Evolutionary conservation across 2,113 vertebrate genomes (phyloP).

Genomic region (Melozone crissalis): DNA sequence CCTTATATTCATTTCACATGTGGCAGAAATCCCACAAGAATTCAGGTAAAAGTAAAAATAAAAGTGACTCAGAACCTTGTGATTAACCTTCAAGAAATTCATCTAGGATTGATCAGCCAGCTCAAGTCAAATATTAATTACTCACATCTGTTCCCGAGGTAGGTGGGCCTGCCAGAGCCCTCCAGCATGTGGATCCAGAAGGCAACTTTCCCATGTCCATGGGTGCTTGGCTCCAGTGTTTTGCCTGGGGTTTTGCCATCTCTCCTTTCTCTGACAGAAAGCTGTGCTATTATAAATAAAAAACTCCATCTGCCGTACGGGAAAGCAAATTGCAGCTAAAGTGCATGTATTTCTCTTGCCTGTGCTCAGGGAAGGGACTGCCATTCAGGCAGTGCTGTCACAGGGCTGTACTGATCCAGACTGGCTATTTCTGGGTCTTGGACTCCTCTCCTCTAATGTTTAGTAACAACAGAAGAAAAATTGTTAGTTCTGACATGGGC

Average conservation of each 20-base stretch:
- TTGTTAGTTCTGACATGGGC: background rate
- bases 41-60: background rate
- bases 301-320: constrained; percentile 34
- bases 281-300: background rate
- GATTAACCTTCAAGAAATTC: constrained; percentile 4
- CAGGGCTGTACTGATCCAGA: background rate
- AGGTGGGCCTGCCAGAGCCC: background rate
- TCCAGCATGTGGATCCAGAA: background rate
- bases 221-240: background rate
- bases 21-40: background rate
- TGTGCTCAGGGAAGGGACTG: background rate
- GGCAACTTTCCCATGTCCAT: background rate
- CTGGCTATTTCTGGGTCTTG: background rate
- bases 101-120: background rate
- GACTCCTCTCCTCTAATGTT: background rate
- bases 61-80: background rate
- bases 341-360: background rate
- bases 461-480: background rate
- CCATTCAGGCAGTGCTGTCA: background rate
- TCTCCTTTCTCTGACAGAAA: background rate
- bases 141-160: background rate
- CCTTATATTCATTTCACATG: background rate
- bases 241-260: background rate
- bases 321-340: background rate
- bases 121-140: constrained; percentile 18